Evolutionary conservation across 2,888 invertebrate species (phyloP).

Genomic region (Apocheima hispidaria): DNA sequence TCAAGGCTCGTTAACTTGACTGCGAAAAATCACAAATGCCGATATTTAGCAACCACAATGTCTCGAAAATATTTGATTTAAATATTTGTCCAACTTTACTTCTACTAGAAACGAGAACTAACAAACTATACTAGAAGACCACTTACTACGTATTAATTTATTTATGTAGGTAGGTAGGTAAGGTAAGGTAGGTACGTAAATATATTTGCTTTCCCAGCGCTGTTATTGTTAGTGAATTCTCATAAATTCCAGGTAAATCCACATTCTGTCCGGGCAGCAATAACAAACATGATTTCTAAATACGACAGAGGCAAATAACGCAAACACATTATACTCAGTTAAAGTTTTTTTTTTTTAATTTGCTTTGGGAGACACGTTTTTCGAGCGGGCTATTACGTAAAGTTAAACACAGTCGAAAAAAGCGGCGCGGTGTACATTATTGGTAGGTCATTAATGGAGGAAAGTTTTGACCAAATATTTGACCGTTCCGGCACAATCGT

Average conservation of each 20-base stretch:
- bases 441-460: conserved; percentile 83
- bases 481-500: conserved; percentile 73
- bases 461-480: conserved; percentile 84
- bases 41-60: conserved; percentile 35
- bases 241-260: conserved; percentile 72
- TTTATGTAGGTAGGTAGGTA: conserved; percentile 57
- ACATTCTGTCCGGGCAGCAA: conserved; percentile 60
- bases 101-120: too few species aligned
- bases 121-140: conserved; percentile 59
- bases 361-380: conserved; percentile 67
- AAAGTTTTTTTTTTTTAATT: conserved; percentile 64
- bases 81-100: conserved; percentile 59
- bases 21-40: conserved; percentile 24
- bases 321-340: conserved; percentile 67
- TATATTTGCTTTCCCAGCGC: conserved; percentile 76
- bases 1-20: conserved; percentile 15
- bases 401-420: conserved; percentile 66
- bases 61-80: conserved; percentile 42
- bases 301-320: conserved; percentile 64
- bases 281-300: conserved; percentile 73
- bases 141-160: conserved; percentile 47
- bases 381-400: conserved; percentile 64
- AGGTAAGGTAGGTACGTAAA: conserved; percentile 56
- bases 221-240: conserved; percentile 75
- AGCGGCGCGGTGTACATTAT: conserved; percentile 64